Evolutionary conservation across 2,113 vertebrate genomes (phyloP), one percentile per base, ranked within the genome.

Genomic region (Ploceus nigricollis): DNA sequence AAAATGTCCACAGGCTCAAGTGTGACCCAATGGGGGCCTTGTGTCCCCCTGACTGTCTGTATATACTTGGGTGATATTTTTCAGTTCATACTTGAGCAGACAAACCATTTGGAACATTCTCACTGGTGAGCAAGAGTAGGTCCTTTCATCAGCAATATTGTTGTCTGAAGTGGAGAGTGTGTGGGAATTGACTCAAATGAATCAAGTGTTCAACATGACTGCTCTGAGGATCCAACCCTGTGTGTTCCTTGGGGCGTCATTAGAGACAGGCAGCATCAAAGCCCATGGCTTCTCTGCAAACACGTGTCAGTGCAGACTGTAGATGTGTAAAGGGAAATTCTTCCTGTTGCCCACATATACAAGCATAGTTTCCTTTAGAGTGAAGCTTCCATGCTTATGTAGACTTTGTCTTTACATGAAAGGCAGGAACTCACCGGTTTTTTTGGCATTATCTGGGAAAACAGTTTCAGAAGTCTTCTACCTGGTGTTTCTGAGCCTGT

Each of bases 271-370:
- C 53, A 63, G 71, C 82, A 82, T 87, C 57, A 95, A 87, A 94
- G 69, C 3, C 2, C 13, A 4, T 28, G 70, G 33, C 69, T 91
- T 53, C 79, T 92, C 79, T 85, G 75, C 65, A 73, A 82, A 81
- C 35, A 8, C 10, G 24, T 93, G 78, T 58, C 79, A 85, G 72
- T 53, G 45, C 66, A 87, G 70, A 33, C 72, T 90, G 48, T 68
- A 53, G 89, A 70, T 56, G 42, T 44, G 44, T 48, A 44, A 77
- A 89, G 31, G 81, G 83, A 92, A 95, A 82, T 92, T n/a, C 47
- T 73, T 97, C 91, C 79, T 70, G 53, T 76, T 94, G 85, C 40
- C 79, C 77, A 64, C 87, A 90, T 47, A 95, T 13, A 42, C 20
- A 63, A 87, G 58, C 0, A 0, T 87, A 57, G 24, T 92, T 95